phyloP scores from a whole-genome alignment of 2,797 vertebrate species.

The Picus viridis region DNA sequence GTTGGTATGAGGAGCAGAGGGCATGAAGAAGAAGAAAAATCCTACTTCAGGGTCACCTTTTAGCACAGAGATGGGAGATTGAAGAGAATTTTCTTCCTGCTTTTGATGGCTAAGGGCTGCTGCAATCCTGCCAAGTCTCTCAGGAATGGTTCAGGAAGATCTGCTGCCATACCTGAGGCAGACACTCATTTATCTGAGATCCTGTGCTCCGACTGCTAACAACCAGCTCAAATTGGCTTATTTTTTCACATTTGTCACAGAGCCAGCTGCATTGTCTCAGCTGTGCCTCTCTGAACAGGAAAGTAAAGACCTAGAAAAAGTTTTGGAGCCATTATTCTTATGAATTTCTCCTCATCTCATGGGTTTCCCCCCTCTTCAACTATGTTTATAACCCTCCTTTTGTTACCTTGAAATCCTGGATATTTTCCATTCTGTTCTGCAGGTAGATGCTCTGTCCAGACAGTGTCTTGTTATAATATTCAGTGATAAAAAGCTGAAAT shows the following conservation, averaged over 20 bases:
- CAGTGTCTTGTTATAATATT: slow-evolving; percentile 40
- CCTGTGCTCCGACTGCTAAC: slow-evolving; percentile 86
- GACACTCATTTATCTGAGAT: slow-evolving; percentile 86
- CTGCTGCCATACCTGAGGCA: slow-evolving; percentile 89
- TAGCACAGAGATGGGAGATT: slow-evolving; percentile 75
- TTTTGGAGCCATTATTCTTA: slow-evolving; percentile 87
- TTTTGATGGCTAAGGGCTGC: slow-evolving; percentile 77
- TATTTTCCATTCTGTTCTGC: slow-evolving; percentile 41
- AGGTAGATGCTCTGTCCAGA: slow-evolving; percentile 39
- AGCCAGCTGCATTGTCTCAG: slow-evolving; percentile 89
- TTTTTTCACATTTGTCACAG: slow-evolving; percentile 93
- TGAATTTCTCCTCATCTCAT: slow-evolving; percentile 69
- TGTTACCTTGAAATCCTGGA: slow-evolving; percentile 45
- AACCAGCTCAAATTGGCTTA: slow-evolving; percentile 93
- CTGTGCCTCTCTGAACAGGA: slow-evolving; percentile 83
- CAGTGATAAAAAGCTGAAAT: slow-evolving; percentile 36
- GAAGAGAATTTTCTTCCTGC: slow-evolving; percentile 71
- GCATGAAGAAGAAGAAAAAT: slow-evolving; percentile 73
- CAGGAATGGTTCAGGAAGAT: slow-evolving; percentile 83
- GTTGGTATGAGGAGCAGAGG: slow-evolving; percentile 17
- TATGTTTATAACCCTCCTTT: slow-evolving; percentile 55
- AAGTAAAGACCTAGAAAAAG: slow-evolving; percentile 85
- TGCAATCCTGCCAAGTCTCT: slow-evolving; percentile 80
- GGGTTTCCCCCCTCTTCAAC: neutral
- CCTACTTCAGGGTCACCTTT: slow-evolving; percentile 87